Evolutionary conservation across 92 coral and sea anemone genomes (phyloP), one percentile per base, ranked within the genome.

Genomic region (Epizoanthus ramosus): DNA sequence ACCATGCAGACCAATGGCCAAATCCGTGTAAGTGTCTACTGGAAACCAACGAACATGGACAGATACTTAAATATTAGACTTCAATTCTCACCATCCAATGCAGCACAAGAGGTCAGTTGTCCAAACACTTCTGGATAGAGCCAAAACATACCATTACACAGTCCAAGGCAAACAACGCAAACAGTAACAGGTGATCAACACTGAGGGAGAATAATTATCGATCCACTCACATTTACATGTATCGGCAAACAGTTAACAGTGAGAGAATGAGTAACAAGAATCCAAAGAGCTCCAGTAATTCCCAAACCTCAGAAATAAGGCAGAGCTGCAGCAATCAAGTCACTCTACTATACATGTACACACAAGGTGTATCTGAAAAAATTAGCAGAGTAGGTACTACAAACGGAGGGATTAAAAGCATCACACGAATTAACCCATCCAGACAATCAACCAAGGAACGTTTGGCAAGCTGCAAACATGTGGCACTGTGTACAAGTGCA

Each of bases 271-370:
- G 3, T 56, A 16, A 56, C 60, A 56, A 56, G n/a, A 17, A 56
- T 3, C 60, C 60, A 56, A 16, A 56, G 60, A 56, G n/a, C 60
- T 56, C 60, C 60, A 7, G 60, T 16, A 56, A 12, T 56, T 56
- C n/a, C 15, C 60, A 56, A 56, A 56, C 61, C 2, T 57, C 61
- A 6, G 8, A 56, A 56, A 16, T 3, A 0, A 18, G 60, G 17
- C n/a, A 2, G 19, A 57, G 60, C 6, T 18, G 60, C 60, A 57
- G 60, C 16, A 57, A 18, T 37, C 58, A 8, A 21, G 58, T 52
- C 64, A 75, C 80, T 17, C 21, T 75, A 3, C 67, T 67, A 43
- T 75, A 75, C 58, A 75, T 75, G n/a, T n/a, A n/a, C n/a, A n/a
- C n/a, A 24, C 64, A 45, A 52, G 67, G 80, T 8, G 80, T 75